Percentiles rank a stretch among this genome's conserved stretches.
Evolutionary conservation across 2,797 vertebrate species (phyloP).

Genomic region (Poecilia velifera): DNA sequence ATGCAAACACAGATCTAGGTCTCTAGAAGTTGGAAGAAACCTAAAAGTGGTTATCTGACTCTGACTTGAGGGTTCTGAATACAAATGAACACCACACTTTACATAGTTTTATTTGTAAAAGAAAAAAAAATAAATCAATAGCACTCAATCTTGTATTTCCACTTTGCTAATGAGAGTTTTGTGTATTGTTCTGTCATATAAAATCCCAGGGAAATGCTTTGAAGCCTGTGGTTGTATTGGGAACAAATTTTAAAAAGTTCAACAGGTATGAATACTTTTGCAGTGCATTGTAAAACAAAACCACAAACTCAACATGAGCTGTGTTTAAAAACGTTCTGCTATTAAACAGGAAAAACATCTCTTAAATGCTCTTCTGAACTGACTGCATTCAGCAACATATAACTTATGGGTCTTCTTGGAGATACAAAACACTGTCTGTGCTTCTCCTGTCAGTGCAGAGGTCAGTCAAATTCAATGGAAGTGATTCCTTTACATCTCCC

Average conservation of each 20-base stretch:
- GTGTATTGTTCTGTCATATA: background rate
- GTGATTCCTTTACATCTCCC: conserved; percentile 61
- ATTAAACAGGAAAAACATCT: conserved; percentile 52
- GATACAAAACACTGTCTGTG: conserved; percentile 49
- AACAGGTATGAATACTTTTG: background rate
- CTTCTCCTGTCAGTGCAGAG: conserved; percentile 44
- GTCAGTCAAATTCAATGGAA: conserved; percentile 81
- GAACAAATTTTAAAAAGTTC: background rate
- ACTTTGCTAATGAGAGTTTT: background rate
- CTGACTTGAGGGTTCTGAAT: background rate
- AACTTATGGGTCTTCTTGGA: conserved; percentile 50
- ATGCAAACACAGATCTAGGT: background rate
- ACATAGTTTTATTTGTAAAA: background rate
- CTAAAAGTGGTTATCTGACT: background rate
- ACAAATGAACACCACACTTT: background rate
- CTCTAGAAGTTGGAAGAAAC: background rate
- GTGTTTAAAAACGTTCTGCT: conserved; percentile 48
- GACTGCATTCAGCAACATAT: conserved; percentile 56
- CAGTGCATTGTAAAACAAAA: conserved; percentile 42
- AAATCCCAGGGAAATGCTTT: background rate
- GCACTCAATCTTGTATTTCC: background rate
- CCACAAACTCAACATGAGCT: conserved; percentile 51
- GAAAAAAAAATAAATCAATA: background rate
- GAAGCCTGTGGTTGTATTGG: background rate
- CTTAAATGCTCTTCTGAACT: conserved; percentile 36